These are phyloP conservation scores for Lycopodina hypogea DNA, from an alignment of 37 sponge, comb jelly and placozoan species.

Conservation along the genomic window DNA sequence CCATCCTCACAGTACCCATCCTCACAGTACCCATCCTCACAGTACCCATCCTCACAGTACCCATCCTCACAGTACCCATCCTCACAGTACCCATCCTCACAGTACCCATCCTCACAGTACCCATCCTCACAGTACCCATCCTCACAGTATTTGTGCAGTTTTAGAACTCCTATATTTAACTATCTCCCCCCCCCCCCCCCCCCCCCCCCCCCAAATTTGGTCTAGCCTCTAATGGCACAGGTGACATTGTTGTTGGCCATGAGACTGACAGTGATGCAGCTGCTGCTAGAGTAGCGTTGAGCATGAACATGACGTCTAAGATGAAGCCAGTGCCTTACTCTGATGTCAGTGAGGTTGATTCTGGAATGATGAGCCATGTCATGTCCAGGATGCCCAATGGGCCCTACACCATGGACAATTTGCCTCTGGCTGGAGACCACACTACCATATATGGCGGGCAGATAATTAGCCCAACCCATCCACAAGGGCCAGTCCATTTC, in stretches of 20 bases:
- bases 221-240: not conserved
- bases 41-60: no score
- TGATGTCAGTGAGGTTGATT: constrained; percentile 1
- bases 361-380: not conserved
- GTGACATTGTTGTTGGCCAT: not conserved
- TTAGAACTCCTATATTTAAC: no score
- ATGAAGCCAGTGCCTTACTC: not conserved
- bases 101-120: no score
- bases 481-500: constrained; percentile 23
- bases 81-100: no score
- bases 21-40: no score
- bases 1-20: no score
- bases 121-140: no score
- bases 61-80: no score
- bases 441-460: constrained; percentile 11
- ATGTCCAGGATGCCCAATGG: not conserved
- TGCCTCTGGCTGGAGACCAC: not conserved
- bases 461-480: constrained; percentile 39
- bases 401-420: not conserved
- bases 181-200: no score
- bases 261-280: not conserved
- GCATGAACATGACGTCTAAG: not conserved
- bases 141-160: no score
- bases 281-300: not conserved
- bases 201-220: no score